These are phyloP conservation scores for Thinocorus orbignyianus DNA, from an alignment of 2,113 vertebrate genomes.

Conservation along the genomic window DNA sequence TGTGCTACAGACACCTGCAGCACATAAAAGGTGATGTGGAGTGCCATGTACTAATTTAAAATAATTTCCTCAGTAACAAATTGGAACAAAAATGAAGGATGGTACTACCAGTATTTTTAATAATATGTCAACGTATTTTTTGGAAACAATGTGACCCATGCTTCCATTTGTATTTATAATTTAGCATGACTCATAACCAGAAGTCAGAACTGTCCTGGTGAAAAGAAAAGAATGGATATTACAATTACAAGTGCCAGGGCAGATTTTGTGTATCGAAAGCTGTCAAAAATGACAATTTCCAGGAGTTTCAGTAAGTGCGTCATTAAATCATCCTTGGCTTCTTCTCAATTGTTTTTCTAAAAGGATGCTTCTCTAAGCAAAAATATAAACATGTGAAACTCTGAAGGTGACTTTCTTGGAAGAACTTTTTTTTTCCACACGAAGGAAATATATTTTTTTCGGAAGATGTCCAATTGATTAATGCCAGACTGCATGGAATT, in stretches of 20 bases:
- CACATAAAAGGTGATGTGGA: not conserved
- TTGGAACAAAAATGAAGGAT: not conserved
- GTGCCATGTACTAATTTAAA: not conserved
- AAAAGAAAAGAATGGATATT: conserved; percentile 44
- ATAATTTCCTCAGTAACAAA: not conserved
- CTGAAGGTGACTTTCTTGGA: conserved; percentile 69
- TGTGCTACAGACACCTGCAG: not conserved
- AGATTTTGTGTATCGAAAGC: conserved; percentile 27
- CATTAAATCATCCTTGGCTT: conserved; percentile 66
- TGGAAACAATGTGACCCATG: not conserved
- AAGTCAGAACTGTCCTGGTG: conserved; percentile 31
- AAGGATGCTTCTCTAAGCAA: conserved; percentile 59
- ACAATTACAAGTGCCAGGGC: conserved; percentile 32
- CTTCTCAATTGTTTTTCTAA: not conserved
- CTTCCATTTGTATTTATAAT: conserved; percentile 45
- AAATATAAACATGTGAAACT: conserved; percentile 63
- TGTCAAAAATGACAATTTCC: conserved; percentile 61
- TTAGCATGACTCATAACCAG: conserved; percentile 38
- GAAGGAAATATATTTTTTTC: conserved; percentile 37
- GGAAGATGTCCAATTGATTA: conserved; percentile 66
- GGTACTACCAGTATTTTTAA: not conserved
- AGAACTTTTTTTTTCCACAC: not conserved
- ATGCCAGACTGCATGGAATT: conserved; percentile 58
- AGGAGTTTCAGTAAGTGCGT: conserved; percentile 41
- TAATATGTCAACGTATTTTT: not conserved